Base-by-base conservation (phyloP, 2,113 vertebrate genomes). In the Mus spicilegus region DNA sequence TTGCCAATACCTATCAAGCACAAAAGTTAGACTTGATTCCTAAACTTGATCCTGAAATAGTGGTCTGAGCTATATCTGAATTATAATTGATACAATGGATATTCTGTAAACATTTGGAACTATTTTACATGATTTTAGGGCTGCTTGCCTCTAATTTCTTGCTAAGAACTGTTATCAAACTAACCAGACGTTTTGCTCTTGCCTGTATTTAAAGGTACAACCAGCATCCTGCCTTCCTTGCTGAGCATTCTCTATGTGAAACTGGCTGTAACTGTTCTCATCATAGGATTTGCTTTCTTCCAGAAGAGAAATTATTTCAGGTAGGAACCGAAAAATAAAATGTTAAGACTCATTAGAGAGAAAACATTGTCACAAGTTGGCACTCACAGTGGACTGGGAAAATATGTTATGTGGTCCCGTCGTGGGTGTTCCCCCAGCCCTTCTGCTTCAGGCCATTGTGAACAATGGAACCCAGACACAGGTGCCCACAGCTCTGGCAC, bases 261-360 rank as follows among this genome's bases (percentile, higher is more conserved):
- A 93, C 42, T 85, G 0, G 1, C 93, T 72, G 42, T 80, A 65
- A 39, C 97, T 95, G 39, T 98, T 72, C 24, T 26, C 91, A 20
- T 96, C 0, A 0, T 76, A 70, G 96, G 92, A 96, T 94, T 67
- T 67, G 12, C 94, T 93, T 97, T 54, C 92, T 94, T 24, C 73
- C 73, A 88, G 78, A 98, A 72, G 49, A 24, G 82, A 87, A 87
- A 8, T 7, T 11, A 7, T 63, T 22, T 42, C 96, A 98, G 98
- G 98, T 99, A 98, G 58, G 96, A 89, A 91, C 30, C 22, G 0
- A 78, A 70, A 5, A 54, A 1, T 81, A 30, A 70, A 87, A 89
- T 82, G 16, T 14, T n/a, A 82, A 65, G 26, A 67, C 4, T 58
- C 30, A 56, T 36, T 84, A 91, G 67, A 61, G 86, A 91, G 56